Conservation (phyloP, 2,113 vertebrate species). For the Muntiacus muntjak region DNA sequence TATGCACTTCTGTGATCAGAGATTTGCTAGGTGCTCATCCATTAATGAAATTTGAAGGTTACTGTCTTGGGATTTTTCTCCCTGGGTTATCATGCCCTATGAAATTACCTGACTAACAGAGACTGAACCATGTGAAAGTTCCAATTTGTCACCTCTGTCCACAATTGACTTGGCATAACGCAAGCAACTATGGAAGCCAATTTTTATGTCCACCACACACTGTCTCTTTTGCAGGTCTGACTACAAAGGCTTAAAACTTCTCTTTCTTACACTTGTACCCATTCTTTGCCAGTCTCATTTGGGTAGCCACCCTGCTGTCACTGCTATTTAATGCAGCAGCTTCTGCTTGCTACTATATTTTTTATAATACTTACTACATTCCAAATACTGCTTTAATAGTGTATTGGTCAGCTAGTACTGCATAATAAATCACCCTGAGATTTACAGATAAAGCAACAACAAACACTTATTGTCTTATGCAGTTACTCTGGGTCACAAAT, state of each 20-base stretch:
- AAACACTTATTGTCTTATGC: neutral
- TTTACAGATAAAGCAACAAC: neutral
- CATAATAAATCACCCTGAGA: neutral
- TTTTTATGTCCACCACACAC: neutral
- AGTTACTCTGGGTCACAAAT: neutral
- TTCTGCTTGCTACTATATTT: neutral
- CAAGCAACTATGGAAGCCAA: neutral
- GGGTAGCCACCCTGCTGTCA: neutral
- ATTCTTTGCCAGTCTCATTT: neutral
- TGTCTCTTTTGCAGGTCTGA: neutral
- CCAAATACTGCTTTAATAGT: neutral
- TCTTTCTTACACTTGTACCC: accelerated
- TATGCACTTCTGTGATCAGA: neutral
- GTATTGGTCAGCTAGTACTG: neutral
- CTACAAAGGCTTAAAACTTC: too few species aligned
- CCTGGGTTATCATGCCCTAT: neutral
- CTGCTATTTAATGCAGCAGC: neutral
- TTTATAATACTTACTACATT: neutral
- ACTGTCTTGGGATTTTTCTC: neutral
- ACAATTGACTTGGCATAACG: neutral
- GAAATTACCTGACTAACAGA: neutral
- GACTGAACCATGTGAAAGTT: neutral
- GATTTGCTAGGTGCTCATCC: neutral
- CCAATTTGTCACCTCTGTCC: neutral
- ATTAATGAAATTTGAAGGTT: neutral